A percentile compares a stretch with the other conserved stretches of the same genome.
Conservation (phyloP, 2,888 invertebrate genomes). For the Myathropa florea region DNA sequence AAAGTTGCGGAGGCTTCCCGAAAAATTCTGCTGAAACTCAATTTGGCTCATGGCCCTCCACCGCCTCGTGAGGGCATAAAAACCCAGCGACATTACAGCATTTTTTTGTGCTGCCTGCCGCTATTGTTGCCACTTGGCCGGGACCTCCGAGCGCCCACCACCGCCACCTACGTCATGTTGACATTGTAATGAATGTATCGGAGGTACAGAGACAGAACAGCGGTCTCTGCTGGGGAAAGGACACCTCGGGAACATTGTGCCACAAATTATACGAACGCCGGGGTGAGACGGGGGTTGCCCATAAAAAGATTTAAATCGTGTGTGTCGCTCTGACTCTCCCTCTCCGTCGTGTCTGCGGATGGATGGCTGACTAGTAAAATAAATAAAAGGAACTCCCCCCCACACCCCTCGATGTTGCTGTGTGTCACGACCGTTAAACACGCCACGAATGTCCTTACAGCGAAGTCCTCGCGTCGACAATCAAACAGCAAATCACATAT, state of each 20-base stretch:
- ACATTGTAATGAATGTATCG: slow-evolving; percentile 40
- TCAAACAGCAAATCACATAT: slow-evolving; percentile 52
- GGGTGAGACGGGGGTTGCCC: background rate
- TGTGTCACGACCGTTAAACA: slow-evolving; percentile 40
- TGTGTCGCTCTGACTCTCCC: background rate
- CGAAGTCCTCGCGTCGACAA: slow-evolving; percentile 35
- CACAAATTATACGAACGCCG: slow-evolving; percentile 44
- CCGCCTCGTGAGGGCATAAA: slow-evolving; percentile 2
- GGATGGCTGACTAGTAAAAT: slow-evolving; percentile 49
- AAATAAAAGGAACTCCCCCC: slow-evolving; percentile 29
- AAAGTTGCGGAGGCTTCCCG: slow-evolving; percentile 1
- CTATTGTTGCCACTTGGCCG: slow-evolving; percentile 1
- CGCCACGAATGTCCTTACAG: slow-evolving; percentile 21
- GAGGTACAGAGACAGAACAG: slow-evolving; percentile 1
- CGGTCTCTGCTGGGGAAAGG: background rate
- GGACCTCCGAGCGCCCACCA: background rate
- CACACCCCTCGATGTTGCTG: background rate
- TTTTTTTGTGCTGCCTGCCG: slow-evolving; percentile 5
- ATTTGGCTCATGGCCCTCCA: slow-evolving; percentile 23
- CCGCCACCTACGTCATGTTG: background rate
- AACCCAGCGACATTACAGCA: slow-evolving; percentile 24
- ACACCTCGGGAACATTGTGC: slow-evolving; percentile 50
- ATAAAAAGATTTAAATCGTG: slow-evolving; percentile 60
- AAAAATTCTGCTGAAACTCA: slow-evolving; percentile 32
- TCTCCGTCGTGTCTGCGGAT: background rate